Evolutionary conservation across 2,113 vertebrate genomes (phyloP).

Genomic region (Stegastes partitus): DNA sequence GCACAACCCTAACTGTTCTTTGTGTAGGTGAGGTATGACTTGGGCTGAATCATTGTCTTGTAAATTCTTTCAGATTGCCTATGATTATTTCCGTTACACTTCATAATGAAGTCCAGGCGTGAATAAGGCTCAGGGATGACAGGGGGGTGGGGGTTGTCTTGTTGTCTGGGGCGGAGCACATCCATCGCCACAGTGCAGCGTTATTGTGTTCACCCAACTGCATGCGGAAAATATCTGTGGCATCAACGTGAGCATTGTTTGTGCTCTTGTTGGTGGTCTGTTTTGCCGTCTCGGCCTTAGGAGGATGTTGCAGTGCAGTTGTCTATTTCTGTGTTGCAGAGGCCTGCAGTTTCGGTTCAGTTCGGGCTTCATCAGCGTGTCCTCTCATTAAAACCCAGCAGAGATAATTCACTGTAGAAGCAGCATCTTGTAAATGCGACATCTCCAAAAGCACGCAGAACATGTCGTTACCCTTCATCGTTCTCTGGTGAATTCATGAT

Average conservation of each 20-base stretch:
- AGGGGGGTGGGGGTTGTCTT: slow-evolving; percentile 37
- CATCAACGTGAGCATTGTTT: slow-evolving; percentile 57
- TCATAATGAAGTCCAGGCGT: slow-evolving; percentile 74
- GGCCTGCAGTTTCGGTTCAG: slow-evolving; percentile 39
- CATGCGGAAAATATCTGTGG: slow-evolving; percentile 60
- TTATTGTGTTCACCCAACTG: slow-evolving; percentile 53
- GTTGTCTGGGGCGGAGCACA: slow-evolving; percentile 58
- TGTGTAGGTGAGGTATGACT: slow-evolving; percentile 48
- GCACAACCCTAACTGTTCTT: background rate
- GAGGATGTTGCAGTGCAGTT: slow-evolving; percentile 4
- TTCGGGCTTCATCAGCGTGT: slow-evolving; percentile 22
- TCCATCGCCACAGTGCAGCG: slow-evolving; percentile 45
- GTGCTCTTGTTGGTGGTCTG: slow-evolving; percentile 20
- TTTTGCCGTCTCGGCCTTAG: slow-evolving; percentile 20
- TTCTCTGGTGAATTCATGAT: slow-evolving; percentile 23
- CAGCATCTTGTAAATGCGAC: slow-evolving; percentile 22
- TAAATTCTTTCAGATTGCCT: slow-evolving; percentile 69
- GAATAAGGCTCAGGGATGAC: slow-evolving; percentile 46
- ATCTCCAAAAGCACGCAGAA: background rate
- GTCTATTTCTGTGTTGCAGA: slow-evolving; percentile 23
- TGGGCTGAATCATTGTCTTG: slow-evolving; percentile 48
- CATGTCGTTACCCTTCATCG: background rate
- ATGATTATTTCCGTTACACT: slow-evolving; percentile 65
- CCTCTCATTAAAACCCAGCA: slow-evolving; percentile 11
- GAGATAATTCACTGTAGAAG: background rate